phyloP scores from a whole-genome alignment of 2,888 invertebrate species.

The Lasioglossum pauxillum region DNA sequence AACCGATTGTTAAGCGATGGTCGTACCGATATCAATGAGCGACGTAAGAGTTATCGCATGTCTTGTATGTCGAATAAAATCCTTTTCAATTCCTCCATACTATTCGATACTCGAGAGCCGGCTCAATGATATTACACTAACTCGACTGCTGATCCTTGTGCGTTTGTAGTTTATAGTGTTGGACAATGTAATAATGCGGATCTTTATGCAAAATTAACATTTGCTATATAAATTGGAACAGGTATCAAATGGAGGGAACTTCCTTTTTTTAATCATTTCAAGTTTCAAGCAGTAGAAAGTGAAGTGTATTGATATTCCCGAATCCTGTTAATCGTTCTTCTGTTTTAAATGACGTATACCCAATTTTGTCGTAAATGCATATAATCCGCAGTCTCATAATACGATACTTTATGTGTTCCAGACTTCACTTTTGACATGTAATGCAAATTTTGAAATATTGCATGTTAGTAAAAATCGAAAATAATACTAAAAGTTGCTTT shows the following conservation, averaged over 20 bases:
- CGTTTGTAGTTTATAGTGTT: not conserved
- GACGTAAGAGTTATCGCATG: not conserved
- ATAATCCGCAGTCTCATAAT: no score
- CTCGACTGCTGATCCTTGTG: not conserved
- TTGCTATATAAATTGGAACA: not conserved
- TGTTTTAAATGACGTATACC: no score
- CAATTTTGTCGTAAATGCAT: no score
- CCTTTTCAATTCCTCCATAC: not conserved
- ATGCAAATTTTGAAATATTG: no score
- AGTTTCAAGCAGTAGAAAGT: no score
- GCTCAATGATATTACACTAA: not conserved
- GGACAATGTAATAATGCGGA: not conserved
- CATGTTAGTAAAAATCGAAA: no score
- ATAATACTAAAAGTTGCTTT: no score
- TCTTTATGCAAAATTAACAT: not conserved
- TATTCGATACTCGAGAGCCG: not conserved
- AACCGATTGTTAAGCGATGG: slow-evolving; percentile 20
- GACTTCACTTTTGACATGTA: no score
- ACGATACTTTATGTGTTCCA: no score
- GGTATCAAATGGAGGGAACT: not conserved
- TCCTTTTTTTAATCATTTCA: no score
- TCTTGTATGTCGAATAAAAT: not conserved
- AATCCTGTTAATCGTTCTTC: no score
- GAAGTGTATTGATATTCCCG: no score
- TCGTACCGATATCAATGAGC: slow-evolving; percentile 13